These are phyloP conservation scores for Agrotis clavis DNA, from an alignment of 2,888 invertebrate genomes.

Conservation along the genomic window DNA sequence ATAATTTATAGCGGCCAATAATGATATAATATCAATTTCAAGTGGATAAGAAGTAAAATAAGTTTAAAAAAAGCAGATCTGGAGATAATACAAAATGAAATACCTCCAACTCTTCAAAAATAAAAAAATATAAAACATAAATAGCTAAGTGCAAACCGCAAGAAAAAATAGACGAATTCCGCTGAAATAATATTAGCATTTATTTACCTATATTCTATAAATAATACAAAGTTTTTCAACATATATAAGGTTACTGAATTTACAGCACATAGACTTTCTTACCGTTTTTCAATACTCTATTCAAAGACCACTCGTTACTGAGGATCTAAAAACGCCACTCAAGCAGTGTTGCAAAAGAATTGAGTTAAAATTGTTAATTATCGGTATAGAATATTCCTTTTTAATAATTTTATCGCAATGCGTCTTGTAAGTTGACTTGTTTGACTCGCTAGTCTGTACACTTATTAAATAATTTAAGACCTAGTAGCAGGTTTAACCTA, in stretches of 20 bases:
- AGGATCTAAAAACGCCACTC: too few species aligned
- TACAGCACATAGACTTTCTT: neutral
- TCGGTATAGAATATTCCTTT: too few species aligned
- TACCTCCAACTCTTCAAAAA: neutral
- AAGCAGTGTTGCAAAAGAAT: too few species aligned
- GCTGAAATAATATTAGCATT: neutral
- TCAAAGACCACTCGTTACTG: neutral
- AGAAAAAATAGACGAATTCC: neutral
- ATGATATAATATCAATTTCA: neutral
- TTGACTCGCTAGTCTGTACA: neutral
- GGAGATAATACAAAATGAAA: too few species aligned
- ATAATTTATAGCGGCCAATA: neutral
- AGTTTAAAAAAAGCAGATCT: slow-evolving; percentile 13
- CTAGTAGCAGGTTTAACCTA: slow-evolving; percentile 48
- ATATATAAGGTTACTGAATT: neutral
- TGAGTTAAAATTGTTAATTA: too few species aligned
- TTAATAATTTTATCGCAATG: too few species aligned
- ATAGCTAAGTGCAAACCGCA: too few species aligned
- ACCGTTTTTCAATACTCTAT: neutral
- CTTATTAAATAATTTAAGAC: neutral
- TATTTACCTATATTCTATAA: neutral
- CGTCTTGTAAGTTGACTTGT: too few species aligned
- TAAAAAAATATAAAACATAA: neutral
- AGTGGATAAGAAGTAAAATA: too few species aligned
- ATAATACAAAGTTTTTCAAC: neutral